Percentiles rank a stretch among this genome's conserved stretches.
Evolutionary conservation across 2,888 invertebrate species (phyloP).

Genomic region (Saturnia pavonia): DNA sequence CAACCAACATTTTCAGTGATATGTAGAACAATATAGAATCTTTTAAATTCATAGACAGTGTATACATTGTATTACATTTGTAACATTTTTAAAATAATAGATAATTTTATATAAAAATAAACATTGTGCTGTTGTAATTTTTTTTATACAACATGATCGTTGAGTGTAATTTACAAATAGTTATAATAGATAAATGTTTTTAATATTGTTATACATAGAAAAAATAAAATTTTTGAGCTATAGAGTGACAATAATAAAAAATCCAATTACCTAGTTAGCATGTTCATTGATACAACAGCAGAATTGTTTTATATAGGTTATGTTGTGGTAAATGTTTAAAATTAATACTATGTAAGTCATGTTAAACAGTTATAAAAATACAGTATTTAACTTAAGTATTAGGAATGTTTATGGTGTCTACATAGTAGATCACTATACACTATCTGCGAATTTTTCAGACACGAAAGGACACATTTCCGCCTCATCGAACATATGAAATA

Average conservation of each 20-base stretch:
- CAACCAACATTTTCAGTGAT: not conserved
- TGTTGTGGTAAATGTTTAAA: conserved; percentile 11
- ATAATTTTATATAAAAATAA: not conserved
- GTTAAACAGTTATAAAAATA: conserved; percentile 10
- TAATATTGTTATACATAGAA: not conserved
- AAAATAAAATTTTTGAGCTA: not conserved
- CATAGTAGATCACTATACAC: conserved; percentile 32
- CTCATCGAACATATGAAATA: conserved; percentile 1
- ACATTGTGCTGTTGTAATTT: not conserved
- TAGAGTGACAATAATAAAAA: conserved; percentile 5
- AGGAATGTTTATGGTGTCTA: conserved; percentile 33
- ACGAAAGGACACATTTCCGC: not conserved
- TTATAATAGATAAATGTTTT: not conserved
- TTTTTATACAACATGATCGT: not conserved
- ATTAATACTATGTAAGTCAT: not conserved
- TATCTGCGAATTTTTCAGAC: not conserved
- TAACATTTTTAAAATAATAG: not conserved
- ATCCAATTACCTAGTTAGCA: not conserved
- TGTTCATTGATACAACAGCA: conserved; percentile 1
- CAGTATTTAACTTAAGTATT: conserved; percentile 34
- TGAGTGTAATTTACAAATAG: not conserved
- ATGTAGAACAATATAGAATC: not conserved
- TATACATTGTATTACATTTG: not conserved
- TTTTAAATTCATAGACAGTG: not conserved
- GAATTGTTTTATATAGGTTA: conserved; percentile 2